A percentile compares a stretch with the other conserved stretches of the same genome.
phyloP scores from a whole-genome alignment of 23 tunicate genomes.

The Halocynthia roretzi region DNA sequence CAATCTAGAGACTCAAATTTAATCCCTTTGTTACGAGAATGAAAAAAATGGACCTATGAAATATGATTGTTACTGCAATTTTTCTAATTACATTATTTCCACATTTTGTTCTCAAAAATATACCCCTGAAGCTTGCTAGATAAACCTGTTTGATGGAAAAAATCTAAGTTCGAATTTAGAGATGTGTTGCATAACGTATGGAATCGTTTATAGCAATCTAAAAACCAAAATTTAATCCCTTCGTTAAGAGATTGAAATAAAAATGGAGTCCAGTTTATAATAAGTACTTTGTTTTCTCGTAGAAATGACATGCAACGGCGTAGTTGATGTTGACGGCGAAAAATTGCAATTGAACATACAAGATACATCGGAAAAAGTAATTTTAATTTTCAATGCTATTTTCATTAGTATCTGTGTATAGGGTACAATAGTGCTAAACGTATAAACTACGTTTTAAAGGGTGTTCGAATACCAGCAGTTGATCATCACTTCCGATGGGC shows the following conservation, averaged over 20 bases:
- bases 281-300: conserved; percentile 33
- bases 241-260: background rate
- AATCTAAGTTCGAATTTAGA: no score
- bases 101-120: no score
- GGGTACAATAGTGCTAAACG: background rate
- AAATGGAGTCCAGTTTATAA: background rate
- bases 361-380: conserved; percentile 92
- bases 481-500: conserved; percentile 88
- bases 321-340: conserved; percentile 77
- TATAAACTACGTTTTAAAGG: conserved; percentile 20
- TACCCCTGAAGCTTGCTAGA: no score
- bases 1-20: no score
- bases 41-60: no score
- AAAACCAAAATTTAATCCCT: no score
- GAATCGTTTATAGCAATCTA: no score
- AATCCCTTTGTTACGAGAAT: no score
- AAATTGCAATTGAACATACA: conserved; percentile 67
- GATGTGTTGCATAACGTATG: no score
- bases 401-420: background rate
- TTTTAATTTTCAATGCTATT: conserved; percentile 8
- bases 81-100: no score
- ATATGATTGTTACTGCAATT: no score
- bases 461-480: conserved; percentile 32
- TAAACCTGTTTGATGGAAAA: no score
- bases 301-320: conserved; percentile 88